Base-by-base conservation (phyloP, 2,797 vertebrate species). In the Crenuchus spilurus region DNA sequence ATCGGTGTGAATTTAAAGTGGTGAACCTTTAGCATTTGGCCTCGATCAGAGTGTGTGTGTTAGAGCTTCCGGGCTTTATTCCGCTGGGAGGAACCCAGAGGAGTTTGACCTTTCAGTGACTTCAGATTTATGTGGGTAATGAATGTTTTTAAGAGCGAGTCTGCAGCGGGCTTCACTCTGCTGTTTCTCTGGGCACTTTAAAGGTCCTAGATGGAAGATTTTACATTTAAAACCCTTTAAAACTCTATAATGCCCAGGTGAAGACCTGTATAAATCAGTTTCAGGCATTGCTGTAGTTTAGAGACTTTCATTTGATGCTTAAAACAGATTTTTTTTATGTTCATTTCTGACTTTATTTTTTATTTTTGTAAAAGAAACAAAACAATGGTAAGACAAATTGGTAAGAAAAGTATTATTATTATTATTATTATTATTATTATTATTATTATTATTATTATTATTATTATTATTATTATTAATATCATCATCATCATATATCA, bases 101-200 rank as follows among this genome's bases (percentile, higher is more conserved):
- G 14, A 30, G 14, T 39, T 31, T 70, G 37, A 76, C 44, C 57
- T 80, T 72, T 60, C 51, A 49, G 52, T 66, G 62, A 57, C 75
- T 66, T 18, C 26, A 72, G 52, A 70, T 52, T 60, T 76, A 64
- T 71, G 68, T 42, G 66, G 49, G 46, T 55, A 60, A 39, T 42
- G 69, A 76, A 30, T 2, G 20, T 16, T 74, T 68, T 63, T 54
- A 69, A 63, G 49, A 44, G 65, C 39, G 2, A 26, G 30, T 7
- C 20, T 68, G 65, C 48, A 11, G 24, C 48, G 48, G n/a, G 7
- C 33, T 41, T 30, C 11, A 18, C 30, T 46, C 41, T 16, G n/a
- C 44, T 13, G 20, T 70, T 58, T 46, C 18, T 28, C 39, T 10
- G 24, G 18, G 10, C 42, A 42, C 24, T 42, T 39, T 66, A 60